These are phyloP conservation scores for Lipotes vexillifer DNA, from an alignment of 2,113 vertebrate species.

Conservation along the genomic window DNA sequence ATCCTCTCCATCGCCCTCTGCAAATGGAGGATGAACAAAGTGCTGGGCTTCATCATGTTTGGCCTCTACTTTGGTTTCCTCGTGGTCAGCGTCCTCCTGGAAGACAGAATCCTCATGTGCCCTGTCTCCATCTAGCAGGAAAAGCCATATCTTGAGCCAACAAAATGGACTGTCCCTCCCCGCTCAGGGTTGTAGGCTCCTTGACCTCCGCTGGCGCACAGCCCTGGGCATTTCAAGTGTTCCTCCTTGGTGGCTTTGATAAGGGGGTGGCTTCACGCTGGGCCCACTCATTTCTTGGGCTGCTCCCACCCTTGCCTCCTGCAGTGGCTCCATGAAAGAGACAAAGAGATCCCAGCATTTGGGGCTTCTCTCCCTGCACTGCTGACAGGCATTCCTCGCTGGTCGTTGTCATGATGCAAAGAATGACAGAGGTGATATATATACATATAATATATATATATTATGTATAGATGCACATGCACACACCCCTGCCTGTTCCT, in stretches of 20 bases:
- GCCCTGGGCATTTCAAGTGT: slow-evolving; percentile 8
- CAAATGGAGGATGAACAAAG: slow-evolving; percentile 97
- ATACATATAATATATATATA: slow-evolving; percentile 51
- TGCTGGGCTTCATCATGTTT: slow-evolving; percentile 95
- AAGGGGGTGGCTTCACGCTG: neutral
- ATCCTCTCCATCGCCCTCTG: slow-evolving; percentile 95
- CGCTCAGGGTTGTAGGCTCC: neutral
- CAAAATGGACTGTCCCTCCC: neutral
- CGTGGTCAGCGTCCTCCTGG: slow-evolving; percentile 94
- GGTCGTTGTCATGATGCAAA: neutral
- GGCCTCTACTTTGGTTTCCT: slow-evolving; percentile 94
- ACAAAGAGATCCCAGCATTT: neutral
- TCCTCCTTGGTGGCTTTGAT: neutral
- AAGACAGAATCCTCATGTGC: slow-evolving; percentile 90
- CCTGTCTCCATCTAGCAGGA: slow-evolving; percentile 89
- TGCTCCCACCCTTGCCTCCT: slow-evolving; percentile 28
- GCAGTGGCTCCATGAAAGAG: neutral
- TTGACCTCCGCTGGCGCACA: neutral
- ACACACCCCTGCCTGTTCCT: neutral
- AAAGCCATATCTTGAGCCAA: slow-evolving; percentile 43
- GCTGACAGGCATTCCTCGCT: slow-evolving; percentile 51
- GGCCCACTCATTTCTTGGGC: slow-evolving; percentile 28
- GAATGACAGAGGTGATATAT: slow-evolving; percentile 39
- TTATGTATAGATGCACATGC: slow-evolving; percentile 58
- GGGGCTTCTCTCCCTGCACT: slow-evolving; percentile 49